Evolutionary conservation across 2,888 invertebrate species (phyloP).

Genomic region (Myathropa florea): DNA sequence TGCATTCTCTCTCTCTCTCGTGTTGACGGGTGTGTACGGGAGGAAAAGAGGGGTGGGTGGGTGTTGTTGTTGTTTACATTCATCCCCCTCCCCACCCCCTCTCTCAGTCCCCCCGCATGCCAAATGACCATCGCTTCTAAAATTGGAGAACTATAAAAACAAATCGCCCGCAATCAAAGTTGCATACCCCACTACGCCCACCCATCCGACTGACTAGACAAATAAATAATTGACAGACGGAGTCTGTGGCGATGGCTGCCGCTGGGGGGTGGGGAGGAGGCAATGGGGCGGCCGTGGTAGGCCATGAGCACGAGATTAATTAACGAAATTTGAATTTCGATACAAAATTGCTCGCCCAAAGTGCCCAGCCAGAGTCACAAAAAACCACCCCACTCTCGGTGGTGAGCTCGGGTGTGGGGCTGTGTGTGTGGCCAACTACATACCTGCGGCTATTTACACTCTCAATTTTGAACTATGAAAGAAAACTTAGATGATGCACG

Average conservation of each 20-base stretch:
- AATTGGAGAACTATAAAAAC: constrained; percentile 5
- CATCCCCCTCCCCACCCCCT: too few species aligned
- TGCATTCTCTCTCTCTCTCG: too few species aligned
- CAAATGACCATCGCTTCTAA: constrained; percentile 8
- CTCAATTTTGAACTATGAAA: constrained; percentile 4
- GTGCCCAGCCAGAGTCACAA: constrained; percentile 1
- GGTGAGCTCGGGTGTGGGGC: too few species aligned
- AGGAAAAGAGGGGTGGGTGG: background rate
- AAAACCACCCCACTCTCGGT: too few species aligned
- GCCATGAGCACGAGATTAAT: background rate
- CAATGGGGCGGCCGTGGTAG: background rate
- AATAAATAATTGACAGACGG: constrained; percentile 32
- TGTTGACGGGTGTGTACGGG: too few species aligned
- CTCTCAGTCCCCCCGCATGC: background rate
- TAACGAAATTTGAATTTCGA: constrained; percentile 27
- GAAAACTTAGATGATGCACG: background rate
- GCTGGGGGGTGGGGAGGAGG: background rate
- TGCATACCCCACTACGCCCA: constrained; percentile 1
- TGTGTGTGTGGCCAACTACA: too few species aligned
- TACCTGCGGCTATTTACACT: constrained; percentile 17
- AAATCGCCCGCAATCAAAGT: constrained; percentile 28
- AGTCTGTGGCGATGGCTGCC: background rate
- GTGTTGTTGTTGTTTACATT: background rate
- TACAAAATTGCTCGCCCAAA: background rate
- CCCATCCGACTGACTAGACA: constrained; percentile 5